Conservation (phyloP, 2,113 vertebrate genomes). For the Carassius gibelio region DNA sequence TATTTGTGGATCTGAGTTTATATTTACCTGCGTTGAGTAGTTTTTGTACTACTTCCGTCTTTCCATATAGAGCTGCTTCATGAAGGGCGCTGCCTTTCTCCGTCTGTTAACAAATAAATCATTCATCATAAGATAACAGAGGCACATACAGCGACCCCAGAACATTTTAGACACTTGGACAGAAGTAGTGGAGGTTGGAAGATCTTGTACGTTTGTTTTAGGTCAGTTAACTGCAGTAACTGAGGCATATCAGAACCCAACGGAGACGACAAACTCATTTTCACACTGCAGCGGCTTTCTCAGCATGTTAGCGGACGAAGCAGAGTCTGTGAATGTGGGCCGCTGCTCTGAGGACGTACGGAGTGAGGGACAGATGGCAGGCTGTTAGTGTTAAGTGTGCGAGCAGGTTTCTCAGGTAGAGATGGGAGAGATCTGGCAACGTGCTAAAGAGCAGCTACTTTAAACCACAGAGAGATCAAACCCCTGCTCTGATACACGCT, state of each 20-base stretch:
- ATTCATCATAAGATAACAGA: neutral
- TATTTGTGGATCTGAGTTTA: neutral
- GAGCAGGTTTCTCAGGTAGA: neutral
- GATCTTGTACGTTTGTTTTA: neutral
- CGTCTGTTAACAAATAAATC: constrained; percentile 77
- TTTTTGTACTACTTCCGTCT: constrained; percentile 95
- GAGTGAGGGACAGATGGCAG: constrained; percentile 15
- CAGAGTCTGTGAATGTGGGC: neutral
- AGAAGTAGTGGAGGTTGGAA: neutral
- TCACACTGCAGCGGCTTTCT: neutral
- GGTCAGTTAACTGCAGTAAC: neutral
- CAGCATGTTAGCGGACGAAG: neutral
- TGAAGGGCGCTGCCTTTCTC: constrained; percentile 99
- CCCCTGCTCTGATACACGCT: too few species aligned
- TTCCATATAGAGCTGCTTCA: constrained; percentile 96
- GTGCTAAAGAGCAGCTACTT: constrained; percentile 2
- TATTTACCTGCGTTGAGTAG: constrained; percentile 90
- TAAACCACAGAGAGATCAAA: neutral
- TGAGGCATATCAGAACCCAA: neutral
- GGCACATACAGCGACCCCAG: neutral
- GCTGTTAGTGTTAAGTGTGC: neutral
- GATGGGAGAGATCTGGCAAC: neutral
- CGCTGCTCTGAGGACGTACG: neutral
- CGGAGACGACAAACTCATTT: neutral
- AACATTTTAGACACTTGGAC: neutral